Evolutionary conservation across 2,113 vertebrate genomes (phyloP), one percentile per base, ranked within the genome.

Genomic region (Dromiciops gliroides): DNA sequence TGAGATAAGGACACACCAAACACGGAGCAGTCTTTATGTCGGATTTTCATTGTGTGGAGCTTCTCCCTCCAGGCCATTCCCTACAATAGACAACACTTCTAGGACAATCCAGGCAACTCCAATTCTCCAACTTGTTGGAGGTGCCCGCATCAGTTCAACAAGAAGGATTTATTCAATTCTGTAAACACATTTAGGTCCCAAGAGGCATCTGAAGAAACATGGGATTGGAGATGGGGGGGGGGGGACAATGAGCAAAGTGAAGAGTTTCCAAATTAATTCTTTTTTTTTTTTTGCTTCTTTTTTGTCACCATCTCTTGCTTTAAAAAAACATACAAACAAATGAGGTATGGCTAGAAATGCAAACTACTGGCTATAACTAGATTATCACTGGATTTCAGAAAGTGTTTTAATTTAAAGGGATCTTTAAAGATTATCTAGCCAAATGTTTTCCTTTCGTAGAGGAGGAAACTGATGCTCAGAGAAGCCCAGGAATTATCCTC

Each of bases 1-100:
- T 89, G 53, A 95, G 92, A 97, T 96, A 83, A 95, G 93, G 88
- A 96, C 89, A 47, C 56, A 90, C 44, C 48, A 92, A 94, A 53
- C n/a, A 49, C 83, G 51, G 49, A 16, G 67, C 19, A 44, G 67
- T 44, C n/a, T 83, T 83, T 83, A 44, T 83, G 67, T 8, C 22
- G 67, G n/a, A 44, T 83, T 83, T 83, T 19, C 67, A 83, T 83
- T 83, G 67, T 83, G n/a, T 0, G 3, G 19, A 4, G 19, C 67
- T 0, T 37, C 67, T 83, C 67, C 67, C 67, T 83, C 23, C n/a
- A 83, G 67, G 67, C 67, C 67, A 22, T 44, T 22, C 44, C 67
- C 67, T 23, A 83, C 67, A 83, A 83, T 83, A 83, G 67, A 22
- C n/a, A 44, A 19, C 67, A 22, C 67, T 83, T 44, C 67, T 44